Evolutionary conservation across 2,888 invertebrate genomes (phyloP).

Genomic region (Acronicta alni): DNA sequence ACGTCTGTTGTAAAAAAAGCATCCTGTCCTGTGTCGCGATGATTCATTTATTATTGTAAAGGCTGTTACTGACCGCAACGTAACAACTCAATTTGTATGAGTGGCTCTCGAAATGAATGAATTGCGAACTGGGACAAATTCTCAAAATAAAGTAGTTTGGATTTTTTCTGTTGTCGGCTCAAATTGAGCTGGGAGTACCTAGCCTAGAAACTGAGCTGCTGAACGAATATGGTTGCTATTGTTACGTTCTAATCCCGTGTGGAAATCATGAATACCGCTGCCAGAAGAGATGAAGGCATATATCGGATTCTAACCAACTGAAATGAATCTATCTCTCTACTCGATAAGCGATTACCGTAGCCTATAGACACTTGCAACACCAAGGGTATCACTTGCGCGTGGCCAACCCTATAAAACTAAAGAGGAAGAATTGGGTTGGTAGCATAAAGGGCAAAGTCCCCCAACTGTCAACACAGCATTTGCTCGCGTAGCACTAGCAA

Average conservation of each 20-base stretch:
- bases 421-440: too few relatives aligned
- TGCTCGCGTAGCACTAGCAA: too few relatives aligned
- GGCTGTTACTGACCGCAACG: conserved; percentile 45
- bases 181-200: conserved; percentile 15
- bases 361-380: too few relatives aligned
- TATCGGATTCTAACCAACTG: too few relatives aligned
- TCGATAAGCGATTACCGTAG: too few relatives aligned
- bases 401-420: too few relatives aligned
- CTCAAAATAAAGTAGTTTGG: conserved; percentile 37
- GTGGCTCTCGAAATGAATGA: conserved; percentile 48
- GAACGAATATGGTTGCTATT: background rate
- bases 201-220: background rate
- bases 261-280: background rate
- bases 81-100: conserved; percentile 59
- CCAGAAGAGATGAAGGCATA: background rate
- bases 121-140: conserved; percentile 30
- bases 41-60: conserved; percentile 60
- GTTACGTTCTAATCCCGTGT: background rate
- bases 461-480: too few relatives aligned
- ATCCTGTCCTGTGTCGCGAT: conserved; percentile 39
- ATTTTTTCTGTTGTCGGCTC: conserved; percentile 2
- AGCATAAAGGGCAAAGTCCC: too few relatives aligned
- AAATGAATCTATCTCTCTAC: too few relatives aligned
- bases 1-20: conserved; percentile 42
- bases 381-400: too few relatives aligned